Percentiles rank a stretch among this genome's conserved stretches.
phyloP scores from a whole-genome alignment of 2,888 invertebrate genomes.

The Himalopsyche anomala region DNA sequence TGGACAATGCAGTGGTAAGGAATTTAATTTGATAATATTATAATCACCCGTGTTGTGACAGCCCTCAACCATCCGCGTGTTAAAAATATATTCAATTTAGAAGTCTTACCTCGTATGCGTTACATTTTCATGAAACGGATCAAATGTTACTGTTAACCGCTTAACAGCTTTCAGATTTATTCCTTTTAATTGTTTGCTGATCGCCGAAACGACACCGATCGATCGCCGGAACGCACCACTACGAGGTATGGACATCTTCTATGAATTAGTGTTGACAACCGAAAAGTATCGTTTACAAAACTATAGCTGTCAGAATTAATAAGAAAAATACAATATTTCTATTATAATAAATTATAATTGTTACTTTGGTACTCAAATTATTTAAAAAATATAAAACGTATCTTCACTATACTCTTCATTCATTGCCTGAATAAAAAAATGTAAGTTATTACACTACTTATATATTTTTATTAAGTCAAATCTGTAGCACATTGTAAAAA shows the following conservation, averaged over 20 bases:
- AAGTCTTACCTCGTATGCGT: constrained; percentile 77
- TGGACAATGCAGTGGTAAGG: constrained; percentile 73
- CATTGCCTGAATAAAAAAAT: no score
- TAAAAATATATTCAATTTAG: background rate
- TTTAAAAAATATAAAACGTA: no score
- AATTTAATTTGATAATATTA: constrained; percentile 42
- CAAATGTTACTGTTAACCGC: constrained; percentile 86
- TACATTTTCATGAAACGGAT: constrained; percentile 88
- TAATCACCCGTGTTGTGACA: constrained; percentile 5
- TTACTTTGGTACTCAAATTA: no score
- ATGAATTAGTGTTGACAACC: background rate
- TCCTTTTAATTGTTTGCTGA: constrained; percentile 82
- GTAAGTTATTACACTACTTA: no score
- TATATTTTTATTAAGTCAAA: no score
- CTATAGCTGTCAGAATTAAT: no score
- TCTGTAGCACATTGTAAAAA: no score
- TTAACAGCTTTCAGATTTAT: constrained; percentile 89
- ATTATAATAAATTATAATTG: no score
- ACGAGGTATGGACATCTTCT: constrained; percentile 84
- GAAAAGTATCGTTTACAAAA: no score
- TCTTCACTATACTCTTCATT: no score
- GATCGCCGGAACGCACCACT: constrained; percentile 83
- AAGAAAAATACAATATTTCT: no score
- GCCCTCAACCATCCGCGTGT: background rate
- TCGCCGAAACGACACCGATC: constrained; percentile 83